These are phyloP conservation scores for Bubalus kerabau DNA, from an alignment of 2,113 vertebrate genomes.

Conservation along the genomic window DNA sequence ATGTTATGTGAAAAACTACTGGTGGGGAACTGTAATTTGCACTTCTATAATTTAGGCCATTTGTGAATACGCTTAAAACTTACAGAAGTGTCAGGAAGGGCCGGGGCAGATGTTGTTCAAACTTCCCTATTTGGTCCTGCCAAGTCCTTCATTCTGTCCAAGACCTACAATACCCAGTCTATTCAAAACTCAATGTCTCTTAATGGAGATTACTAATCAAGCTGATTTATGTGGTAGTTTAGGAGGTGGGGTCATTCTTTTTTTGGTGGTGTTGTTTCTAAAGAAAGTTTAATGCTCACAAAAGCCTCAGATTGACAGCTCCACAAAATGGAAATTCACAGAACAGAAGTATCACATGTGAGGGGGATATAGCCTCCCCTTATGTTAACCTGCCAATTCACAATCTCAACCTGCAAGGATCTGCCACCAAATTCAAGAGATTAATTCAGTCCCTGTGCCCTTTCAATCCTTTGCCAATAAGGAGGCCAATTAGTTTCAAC, in stretches of 20 bases:
- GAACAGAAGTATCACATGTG: slow-evolving; percentile 70
- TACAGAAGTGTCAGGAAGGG: slow-evolving; percentile 49
- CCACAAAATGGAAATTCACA: slow-evolving; percentile 72
- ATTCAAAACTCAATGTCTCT: slow-evolving; percentile 69
- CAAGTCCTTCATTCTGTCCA: slow-evolving; percentile 63
- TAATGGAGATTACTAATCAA: slow-evolving; percentile 71
- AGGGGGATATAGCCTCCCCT: slow-evolving; percentile 52
- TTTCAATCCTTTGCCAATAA: slow-evolving; percentile 68
- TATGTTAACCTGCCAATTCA: slow-evolving; percentile 72
- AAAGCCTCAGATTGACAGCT: slow-evolving; percentile 74
- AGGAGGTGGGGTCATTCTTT: slow-evolving; percentile 67
- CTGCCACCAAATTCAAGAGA: slow-evolving; percentile 68
- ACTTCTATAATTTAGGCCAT: slow-evolving; percentile 51
- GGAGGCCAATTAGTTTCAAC: slow-evolving; percentile 75
- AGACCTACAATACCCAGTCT: slow-evolving; percentile 63
- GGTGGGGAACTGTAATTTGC: slow-evolving; percentile 8
- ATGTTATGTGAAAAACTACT: slow-evolving; percentile 8
- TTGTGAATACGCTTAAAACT: slow-evolving; percentile 66
- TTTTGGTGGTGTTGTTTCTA: slow-evolving; percentile 59
- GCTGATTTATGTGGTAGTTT: slow-evolving; percentile 70
- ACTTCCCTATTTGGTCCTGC: slow-evolving; percentile 68
- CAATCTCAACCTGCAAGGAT: slow-evolving; percentile 69
- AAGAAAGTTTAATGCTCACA: slow-evolving; percentile 72
- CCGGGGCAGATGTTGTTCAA: slow-evolving; percentile 70
- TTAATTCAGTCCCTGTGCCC: slow-evolving; percentile 65